Percentiles rank a stretch among this genome's conserved stretches.
These are phyloP conservation scores for Athene noctua DNA, from an alignment of 2,113 vertebrate genomes.

Conservation along the genomic window DNA sequence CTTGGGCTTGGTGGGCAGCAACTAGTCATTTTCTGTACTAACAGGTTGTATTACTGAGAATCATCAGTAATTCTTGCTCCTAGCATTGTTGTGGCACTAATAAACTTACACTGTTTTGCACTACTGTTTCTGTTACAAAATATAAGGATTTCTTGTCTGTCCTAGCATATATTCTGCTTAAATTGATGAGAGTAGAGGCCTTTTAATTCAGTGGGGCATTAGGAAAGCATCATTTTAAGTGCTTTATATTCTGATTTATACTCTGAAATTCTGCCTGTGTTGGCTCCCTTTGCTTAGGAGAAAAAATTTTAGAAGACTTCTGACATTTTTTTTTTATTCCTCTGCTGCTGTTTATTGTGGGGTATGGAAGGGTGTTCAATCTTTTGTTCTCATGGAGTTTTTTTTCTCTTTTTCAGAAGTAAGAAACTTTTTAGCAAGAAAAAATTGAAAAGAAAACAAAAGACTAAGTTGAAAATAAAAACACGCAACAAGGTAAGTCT, in stretches of 20 bases:
- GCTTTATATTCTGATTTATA: not conserved
- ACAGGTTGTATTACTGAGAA: not conserved
- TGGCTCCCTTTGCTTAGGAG: not conserved
- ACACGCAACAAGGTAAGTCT: slow-evolving; percentile 87
- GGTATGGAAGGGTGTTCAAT: not conserved
- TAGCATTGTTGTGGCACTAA: not conserved
- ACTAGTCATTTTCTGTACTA: not conserved
- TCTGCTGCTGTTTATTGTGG: not conserved
- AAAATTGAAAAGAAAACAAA: slow-evolving; percentile 97
- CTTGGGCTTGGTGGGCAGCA: no score
- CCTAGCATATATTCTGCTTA: not conserved
- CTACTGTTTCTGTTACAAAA: not conserved
- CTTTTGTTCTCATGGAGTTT: not conserved
- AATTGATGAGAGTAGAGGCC: not conserved
- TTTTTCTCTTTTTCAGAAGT: slow-evolving; percentile 78
- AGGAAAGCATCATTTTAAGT: not conserved
- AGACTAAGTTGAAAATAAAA: slow-evolving; percentile 97
- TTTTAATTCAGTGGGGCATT: not conserved
- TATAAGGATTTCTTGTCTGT: not conserved
- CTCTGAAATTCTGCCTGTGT: not conserved
- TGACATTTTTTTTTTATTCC: not conserved
- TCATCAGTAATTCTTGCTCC: not conserved
- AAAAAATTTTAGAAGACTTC: not conserved
- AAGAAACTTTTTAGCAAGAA: slow-evolving; percentile 98
- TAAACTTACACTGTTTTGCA: not conserved